A percentile compares a stretch with the other conserved stretches of the same genome.
Conservation (phyloP, 53 echinoderm and acorn worm genomes). For the Echinarachnius parma region DNA sequence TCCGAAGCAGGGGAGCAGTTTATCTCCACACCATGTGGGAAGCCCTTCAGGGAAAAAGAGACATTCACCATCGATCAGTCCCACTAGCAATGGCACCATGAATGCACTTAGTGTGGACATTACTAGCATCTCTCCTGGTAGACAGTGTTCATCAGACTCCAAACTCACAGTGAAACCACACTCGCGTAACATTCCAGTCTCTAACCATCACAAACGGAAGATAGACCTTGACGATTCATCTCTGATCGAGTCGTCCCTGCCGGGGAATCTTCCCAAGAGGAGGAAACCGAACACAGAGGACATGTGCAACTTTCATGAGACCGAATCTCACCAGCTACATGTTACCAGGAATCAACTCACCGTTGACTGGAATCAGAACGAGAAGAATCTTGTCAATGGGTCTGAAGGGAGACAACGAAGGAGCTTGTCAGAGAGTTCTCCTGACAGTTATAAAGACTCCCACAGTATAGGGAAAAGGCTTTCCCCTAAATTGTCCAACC, state of each 20-base stretch:
- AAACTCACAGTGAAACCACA: slow-evolving; percentile 56
- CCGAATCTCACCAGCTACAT: too few species aligned
- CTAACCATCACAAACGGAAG: slow-evolving; percentile 63
- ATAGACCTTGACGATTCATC: slow-evolving; percentile 56
- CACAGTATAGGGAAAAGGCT: slow-evolving; percentile 86
- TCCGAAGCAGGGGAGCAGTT: slow-evolving; percentile 1
- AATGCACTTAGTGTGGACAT: slow-evolving; percentile 73
- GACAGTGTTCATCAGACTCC: slow-evolving; percentile 89
- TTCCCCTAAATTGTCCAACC: slow-evolving; percentile 17
- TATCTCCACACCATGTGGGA: slow-evolving; percentile 10
- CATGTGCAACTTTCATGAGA: slow-evolving; percentile 15
- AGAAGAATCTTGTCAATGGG: slow-evolving; percentile 43
- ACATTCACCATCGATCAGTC: slow-evolving; percentile 1
- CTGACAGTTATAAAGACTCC: slow-evolving; percentile 67
- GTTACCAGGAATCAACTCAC: not conserved
- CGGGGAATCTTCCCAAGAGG: slow-evolving; percentile 38
- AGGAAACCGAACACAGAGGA: slow-evolving; percentile 35
- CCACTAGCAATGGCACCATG: slow-evolving; percentile 18
- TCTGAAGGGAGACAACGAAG: slow-evolving; percentile 31
- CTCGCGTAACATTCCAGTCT: slow-evolving; percentile 56
- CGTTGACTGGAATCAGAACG: slow-evolving; percentile 70
- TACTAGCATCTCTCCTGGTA: slow-evolving; percentile 77
- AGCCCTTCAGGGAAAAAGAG: slow-evolving; percentile 19
- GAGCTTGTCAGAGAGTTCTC: slow-evolving; percentile 47
- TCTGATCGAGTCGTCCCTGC: slow-evolving; percentile 1